Percentiles rank a stretch among this genome's conserved stretches.
Evolutionary conservation across 2,113 vertebrate genomes (phyloP).

Genomic region (Bambusicola thoracicus): DNA sequence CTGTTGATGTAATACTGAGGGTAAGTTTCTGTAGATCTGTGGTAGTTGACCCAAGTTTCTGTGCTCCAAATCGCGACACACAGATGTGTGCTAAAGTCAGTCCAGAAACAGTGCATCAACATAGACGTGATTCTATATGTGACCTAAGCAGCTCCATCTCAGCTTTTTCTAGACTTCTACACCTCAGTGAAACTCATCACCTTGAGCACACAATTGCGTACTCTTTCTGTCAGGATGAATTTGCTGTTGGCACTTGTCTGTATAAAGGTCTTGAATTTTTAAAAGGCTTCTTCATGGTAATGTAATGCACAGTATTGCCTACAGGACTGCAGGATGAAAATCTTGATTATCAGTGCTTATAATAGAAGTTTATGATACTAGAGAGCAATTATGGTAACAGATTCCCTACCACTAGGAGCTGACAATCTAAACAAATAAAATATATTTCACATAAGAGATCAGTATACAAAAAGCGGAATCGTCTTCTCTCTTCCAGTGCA

Average conservation of each 20-base stretch:
- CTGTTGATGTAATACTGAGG: not conserved
- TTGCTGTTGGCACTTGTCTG: not conserved
- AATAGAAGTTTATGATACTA: not conserved
- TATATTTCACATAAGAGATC: not conserved
- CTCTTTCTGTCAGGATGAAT: not conserved
- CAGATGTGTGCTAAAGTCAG: not conserved
- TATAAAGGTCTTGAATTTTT: not conserved
- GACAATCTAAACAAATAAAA: conserved; percentile 4
- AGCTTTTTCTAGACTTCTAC: not conserved
- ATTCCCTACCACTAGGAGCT: not conserved
- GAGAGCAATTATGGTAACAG: not conserved
- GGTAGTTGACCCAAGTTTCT: not conserved
- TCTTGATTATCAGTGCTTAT: not conserved
- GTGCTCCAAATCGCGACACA: not conserved
- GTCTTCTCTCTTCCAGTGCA: not conserved
- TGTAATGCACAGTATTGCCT: not conserved
- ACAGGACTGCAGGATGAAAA: not conserved
- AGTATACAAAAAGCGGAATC: not conserved
- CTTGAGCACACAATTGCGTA: not conserved
- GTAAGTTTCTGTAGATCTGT: not conserved
- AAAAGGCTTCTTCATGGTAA: not conserved
- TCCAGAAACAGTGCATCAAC: not conserved
- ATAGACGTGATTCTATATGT: not conserved
- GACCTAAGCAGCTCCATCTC: not conserved
- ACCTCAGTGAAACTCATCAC: not conserved